Percentiles rank a stretch among this genome's conserved stretches.
Evolutionary conservation across 2,113 vertebrate species (phyloP).

Genomic region (Podarcis raffonei): DNA sequence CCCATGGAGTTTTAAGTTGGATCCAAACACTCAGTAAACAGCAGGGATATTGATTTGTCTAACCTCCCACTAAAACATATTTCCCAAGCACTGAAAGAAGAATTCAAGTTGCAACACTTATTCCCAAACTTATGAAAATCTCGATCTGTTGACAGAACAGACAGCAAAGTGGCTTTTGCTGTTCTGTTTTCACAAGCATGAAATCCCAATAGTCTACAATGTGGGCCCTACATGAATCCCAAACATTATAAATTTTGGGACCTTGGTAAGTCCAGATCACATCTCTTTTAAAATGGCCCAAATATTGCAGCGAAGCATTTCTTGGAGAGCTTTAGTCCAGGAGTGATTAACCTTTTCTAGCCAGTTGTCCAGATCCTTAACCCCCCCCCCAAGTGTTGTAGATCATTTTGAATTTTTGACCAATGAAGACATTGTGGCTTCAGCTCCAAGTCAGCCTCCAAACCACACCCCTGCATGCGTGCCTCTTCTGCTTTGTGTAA

Average conservation of each 20-base stretch:
- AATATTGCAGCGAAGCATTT: not conserved
- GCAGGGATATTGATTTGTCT: not conserved
- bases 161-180: not conserved
- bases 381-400: no score
- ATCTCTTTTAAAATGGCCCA: not conserved
- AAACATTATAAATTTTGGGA: not conserved
- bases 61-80: constrained; percentile 14
- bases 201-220: not conserved
- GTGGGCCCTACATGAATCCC: no score
- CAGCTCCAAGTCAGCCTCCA: no score
- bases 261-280: not conserved
- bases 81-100: constrained; percentile 1
- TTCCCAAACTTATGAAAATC: not conserved
- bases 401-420: no score
- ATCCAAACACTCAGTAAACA: constrained; percentile 4
- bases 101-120: not conserved
- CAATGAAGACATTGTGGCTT: no score
- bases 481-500: no score
- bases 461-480: no score
- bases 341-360: no score
- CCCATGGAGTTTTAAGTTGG: not conserved
- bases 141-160: not conserved
- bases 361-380: no score
- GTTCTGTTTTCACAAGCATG: not conserved
- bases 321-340: not conserved